Base-by-base conservation (phyloP, 2,888 invertebrate genomes). In the Panzeria rudis region DNA sequence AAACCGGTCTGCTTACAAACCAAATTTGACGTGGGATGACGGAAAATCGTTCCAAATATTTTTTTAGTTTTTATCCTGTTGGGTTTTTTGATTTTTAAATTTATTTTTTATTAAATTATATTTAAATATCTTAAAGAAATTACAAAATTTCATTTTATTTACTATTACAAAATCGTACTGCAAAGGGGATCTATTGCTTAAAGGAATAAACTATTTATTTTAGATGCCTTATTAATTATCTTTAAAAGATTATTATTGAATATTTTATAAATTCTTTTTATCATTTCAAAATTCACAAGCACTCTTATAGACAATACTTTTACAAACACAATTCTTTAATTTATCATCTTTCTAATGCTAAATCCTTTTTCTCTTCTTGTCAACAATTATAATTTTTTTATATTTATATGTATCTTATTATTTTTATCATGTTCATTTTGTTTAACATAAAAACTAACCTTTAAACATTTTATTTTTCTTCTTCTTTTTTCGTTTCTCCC, bases 391-490 rank as follows among this genome's bases (percentile, higher is more conserved):
- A 54, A n/a, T 35, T 82, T 66, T 56, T 72, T 6, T 66, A 29
- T 52, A 15, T 62, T 66, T 61, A 73, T 66, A 17, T 73, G 29
- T 71, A 81, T 61, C 50, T 52, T 71, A 61, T 76, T 73, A 54
- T 81, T 73, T 68, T 83, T 66, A 68, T 83, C 80, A 83, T 83
- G 54, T 83, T 83, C 76, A 83, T 86, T 86, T 85, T 80, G 29
- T 79, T 86, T 83, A 83, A 79, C 83, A 80, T 73, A 76, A 76
- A 83, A 86, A 86, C 86, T 83, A 86, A 86, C 86, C 47, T 81
- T 73, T 50, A 85, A 83, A 76, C 50, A 77, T 86, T 86, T 86
- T 79, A 52, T 83, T 86, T 86, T 86, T 72, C 80, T 83, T 73
- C 82, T 82, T 82, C 77, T 81, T 82, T 85, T 84, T 82, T 85